Evolutionary conservation across 1,140 invertebrate genomes (phyloP), one percentile per base, ranked within the genome.

Genomic region (Heliothis subflexa): DNA sequence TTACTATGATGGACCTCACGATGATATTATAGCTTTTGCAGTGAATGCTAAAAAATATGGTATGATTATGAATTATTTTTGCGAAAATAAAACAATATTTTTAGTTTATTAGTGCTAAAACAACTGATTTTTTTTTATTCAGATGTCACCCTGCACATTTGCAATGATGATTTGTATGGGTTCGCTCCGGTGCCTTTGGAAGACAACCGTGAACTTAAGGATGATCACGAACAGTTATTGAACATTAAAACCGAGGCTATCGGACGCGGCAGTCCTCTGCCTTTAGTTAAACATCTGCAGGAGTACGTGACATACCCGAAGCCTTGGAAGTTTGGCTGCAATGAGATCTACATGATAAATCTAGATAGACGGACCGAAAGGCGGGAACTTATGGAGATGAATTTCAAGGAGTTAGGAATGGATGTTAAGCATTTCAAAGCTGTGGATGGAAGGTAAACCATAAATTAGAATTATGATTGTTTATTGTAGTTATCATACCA

Each of bases 1-100:
- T 0, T 92, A 96, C 47, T 97, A 97, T 78, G 94, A 96, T 68
- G 97, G 98, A 50, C 98, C 98, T 0, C 92, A 96, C 9, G 98
- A 99, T 95, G 99, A 99, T 92, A 99, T 99, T 52, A 99, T 99
- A 85, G 96, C 97, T 12, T 99, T 99, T 95, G 98, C 98, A 7
- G 87, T 97, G 10, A 97, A 97, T 78, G 98, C 99, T 12, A 97
- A 97, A 88, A 95, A 94, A 83, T 96, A 96, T 85, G 96, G 96
- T 96, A 92, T 93, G 88, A 81, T 40, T 1, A 1, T 9, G 7
- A 40, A 25, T 66, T 25, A 50, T 49, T 50, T 50, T 0, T 47
- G 45, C 5, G n/a, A 11, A 47, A 54, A n/a, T n/a, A 25, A 25
- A 0, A 25, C 2, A 25, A 25, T 25, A 25, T 25, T 25, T 25